These are phyloP conservation scores for Barypeithes pellucidus DNA, from an alignment of 2,888 invertebrate species.

Conservation along the genomic window DNA sequence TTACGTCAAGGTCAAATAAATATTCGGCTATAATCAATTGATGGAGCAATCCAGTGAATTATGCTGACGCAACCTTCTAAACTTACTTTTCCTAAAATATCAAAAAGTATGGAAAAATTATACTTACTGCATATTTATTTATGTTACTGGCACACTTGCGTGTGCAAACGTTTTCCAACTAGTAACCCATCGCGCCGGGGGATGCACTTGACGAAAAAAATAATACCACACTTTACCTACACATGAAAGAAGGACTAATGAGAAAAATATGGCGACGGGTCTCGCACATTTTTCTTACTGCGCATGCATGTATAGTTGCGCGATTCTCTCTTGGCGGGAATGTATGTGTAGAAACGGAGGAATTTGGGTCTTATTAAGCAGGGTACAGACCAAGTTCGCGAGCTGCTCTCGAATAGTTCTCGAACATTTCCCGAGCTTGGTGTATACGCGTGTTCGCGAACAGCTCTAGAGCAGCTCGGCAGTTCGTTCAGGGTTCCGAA, in stretches of 20 bases:
- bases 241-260: slow-evolving; percentile 58
- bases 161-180: slow-evolving; percentile 79
- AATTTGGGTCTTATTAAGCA: not conserved
- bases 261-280: slow-evolving; percentile 39
- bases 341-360: not conserved
- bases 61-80: slow-evolving; percentile 13
- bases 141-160: slow-evolving; percentile 80
- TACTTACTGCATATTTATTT: slow-evolving; percentile 82
- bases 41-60: not conserved
- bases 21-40: not conserved
- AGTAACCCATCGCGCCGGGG: slow-evolving; percentile 83
- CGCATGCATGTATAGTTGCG: slow-evolving; percentile 19
- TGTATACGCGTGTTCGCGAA: too few relatives aligned
- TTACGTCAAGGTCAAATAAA: slow-evolving; percentile 13
- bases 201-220: slow-evolving; percentile 73
- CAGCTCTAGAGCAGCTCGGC: too few relatives aligned
- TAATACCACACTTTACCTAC: slow-evolving; percentile 63
- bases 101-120: slow-evolving; percentile 37
- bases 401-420: too few relatives aligned
- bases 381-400: too few relatives aligned
- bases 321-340: slow-evolving; percentile 18
- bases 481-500: too few relatives aligned
- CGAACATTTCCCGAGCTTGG: too few relatives aligned
- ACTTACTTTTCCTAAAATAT: not conserved
- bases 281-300: not conserved